Conservation (phyloP, 1,140 invertebrate genomes). For the Aphis craccivora region DNA sequence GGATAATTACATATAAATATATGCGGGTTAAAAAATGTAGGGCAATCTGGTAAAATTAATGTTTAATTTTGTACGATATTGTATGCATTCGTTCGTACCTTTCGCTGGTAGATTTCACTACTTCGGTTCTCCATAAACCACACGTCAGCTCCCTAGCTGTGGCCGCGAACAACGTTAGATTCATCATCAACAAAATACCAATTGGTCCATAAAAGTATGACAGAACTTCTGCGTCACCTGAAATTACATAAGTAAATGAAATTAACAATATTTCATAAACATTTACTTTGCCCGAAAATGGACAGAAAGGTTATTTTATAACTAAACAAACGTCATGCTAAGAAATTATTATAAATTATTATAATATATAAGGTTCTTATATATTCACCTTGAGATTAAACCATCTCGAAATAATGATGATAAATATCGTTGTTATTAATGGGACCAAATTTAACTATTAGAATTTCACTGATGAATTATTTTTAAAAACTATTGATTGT, state of each 20-base stretch:
- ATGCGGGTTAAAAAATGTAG: not conserved
- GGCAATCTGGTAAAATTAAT: not conserved
- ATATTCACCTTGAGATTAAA: not conserved
- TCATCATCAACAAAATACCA: conserved; percentile 76
- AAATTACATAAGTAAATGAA: conserved; percentile 62
- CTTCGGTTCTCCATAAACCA: conserved; percentile 84
- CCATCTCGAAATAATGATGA: not conserved
- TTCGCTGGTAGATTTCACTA: conserved; percentile 85
- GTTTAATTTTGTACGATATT: no score
- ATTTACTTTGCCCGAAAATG: conserved; percentile 32
- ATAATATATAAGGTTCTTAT: not conserved
- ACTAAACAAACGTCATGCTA: not conserved
- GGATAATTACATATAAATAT: not conserved
- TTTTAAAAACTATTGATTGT: not conserved
- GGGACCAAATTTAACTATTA: not conserved
- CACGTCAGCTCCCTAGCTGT: conserved; percentile 85
- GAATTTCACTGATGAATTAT: not conserved
- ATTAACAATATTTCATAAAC: conserved; percentile 24
- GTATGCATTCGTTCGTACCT: conserved; percentile 67
- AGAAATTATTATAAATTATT: not conserved
- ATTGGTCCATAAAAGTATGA: conserved; percentile 85
- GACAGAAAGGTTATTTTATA: not conserved
- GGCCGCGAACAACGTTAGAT: conserved; percentile 79
- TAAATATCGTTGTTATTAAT: not conserved
- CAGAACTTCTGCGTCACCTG: conserved; percentile 77